phyloP scores from a whole-genome alignment of 2,113 vertebrate genomes.

The Siniperca knerii region DNA sequence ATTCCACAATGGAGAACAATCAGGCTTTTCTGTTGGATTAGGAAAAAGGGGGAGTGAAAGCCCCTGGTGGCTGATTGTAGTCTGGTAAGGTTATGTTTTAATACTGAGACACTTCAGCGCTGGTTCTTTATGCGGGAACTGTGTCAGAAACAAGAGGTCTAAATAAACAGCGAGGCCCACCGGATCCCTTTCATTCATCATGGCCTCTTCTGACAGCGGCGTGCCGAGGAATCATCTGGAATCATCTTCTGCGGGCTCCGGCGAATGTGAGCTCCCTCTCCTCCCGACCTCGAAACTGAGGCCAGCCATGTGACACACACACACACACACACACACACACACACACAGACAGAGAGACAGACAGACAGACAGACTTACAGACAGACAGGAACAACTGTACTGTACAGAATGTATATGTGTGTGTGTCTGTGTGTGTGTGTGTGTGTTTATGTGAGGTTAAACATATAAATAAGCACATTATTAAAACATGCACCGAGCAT shows the following conservation, averaged over 20 bases:
- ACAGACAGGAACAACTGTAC: constrained; percentile 12
- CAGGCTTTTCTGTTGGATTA: constrained; percentile 76
- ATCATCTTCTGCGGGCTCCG: constrained; percentile 70
- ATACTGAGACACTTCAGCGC: constrained; percentile 86
- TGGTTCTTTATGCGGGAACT: constrained; percentile 85
- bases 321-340: constrained; percentile 13
- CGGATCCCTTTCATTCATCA: constrained; percentile 90
- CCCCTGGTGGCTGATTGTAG: constrained; percentile 89
- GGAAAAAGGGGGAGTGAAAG: constrained; percentile 69
- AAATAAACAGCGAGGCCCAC: constrained; percentile 87
- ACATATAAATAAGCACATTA: constrained; percentile 50
- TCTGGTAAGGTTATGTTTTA: constrained; percentile 92
- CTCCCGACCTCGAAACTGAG: constrained; percentile 34
- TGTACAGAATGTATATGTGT: not conserved
- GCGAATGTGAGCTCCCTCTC: constrained; percentile 50
- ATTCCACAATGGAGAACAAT: constrained; percentile 78
- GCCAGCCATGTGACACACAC: constrained; percentile 44
- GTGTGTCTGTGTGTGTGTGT: constrained; percentile 20
- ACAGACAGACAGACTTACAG: too few relatives aligned
- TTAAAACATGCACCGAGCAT: constrained; percentile 20
- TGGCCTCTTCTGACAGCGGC: constrained; percentile 80
- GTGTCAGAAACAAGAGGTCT: constrained; percentile 90
- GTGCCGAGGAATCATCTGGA: constrained; percentile 79
- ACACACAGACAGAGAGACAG: not conserved
- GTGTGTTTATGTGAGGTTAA: constrained; percentile 19